phyloP scores from a whole-genome alignment of 1,140 invertebrate species.

The Araneus ventricosus region DNA sequence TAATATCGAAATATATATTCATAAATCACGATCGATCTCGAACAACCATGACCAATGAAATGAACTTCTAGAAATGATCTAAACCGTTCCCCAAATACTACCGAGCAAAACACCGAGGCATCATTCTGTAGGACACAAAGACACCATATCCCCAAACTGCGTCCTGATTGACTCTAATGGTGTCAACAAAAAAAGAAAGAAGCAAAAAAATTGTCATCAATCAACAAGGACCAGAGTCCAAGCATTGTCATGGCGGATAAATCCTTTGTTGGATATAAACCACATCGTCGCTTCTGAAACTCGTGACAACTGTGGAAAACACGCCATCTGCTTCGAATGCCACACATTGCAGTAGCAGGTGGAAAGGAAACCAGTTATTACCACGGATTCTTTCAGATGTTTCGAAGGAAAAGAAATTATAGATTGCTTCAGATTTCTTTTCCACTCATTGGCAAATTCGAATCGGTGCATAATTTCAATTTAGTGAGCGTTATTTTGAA shows the following conservation, averaged over 20 bases:
- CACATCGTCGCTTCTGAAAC: not conserved
- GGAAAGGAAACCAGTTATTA: not conserved
- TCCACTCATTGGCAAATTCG: no score
- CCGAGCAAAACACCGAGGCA: no score
- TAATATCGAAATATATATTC: no score
- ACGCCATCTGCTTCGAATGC: not conserved
- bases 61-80: no score
- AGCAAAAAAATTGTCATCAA: slow-evolving; percentile 5
- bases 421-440: no score
- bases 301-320: not conserved
- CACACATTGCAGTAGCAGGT: not conserved
- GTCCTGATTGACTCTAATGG: slow-evolving; percentile 39
- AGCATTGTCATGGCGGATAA: not conserved
- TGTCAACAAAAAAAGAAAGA: slow-evolving; percentile 15
- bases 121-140: no score
- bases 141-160: not conserved
- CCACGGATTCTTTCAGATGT: not conserved
- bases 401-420: no score
- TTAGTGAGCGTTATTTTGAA: no score
- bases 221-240: not conserved
- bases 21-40: no score
- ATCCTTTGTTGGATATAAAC: slow-evolving; percentile 19
- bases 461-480: no score
- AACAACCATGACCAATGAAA: no score
- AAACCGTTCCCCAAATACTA: no score